A percentile compares a stretch with the other conserved stretches of the same genome.
phyloP scores from a whole-genome alignment of 2,888 invertebrate species.

The Drosophila setosimentum region DNA sequence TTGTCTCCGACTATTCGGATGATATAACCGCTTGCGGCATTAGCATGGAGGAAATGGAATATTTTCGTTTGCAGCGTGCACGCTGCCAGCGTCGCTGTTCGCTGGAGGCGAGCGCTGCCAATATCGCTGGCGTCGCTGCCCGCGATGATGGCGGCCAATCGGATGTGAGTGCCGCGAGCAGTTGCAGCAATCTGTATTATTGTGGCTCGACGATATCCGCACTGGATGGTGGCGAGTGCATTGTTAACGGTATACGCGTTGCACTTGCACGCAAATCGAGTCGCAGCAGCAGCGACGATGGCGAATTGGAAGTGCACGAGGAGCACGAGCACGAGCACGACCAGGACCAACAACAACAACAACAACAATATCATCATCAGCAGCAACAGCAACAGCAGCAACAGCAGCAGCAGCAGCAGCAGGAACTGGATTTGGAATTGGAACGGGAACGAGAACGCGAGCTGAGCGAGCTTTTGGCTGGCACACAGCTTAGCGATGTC shows the following conservation, averaged over 20 bases:
- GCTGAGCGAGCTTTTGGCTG: conserved; percentile 72
- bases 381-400: conserved; percentile 13
- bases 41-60: conserved; percentile 88
- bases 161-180: conserved; percentile 87
- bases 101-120: conserved; percentile 76
- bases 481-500: conserved; percentile 69
- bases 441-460: conserved; percentile 42
- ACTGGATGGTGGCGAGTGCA: conserved; percentile 86
- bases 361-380: conserved; percentile 12
- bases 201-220: conserved; percentile 87
- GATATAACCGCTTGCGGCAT: conserved; percentile 87
- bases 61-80: conserved; percentile 86
- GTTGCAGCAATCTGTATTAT: conserved; percentile 87
- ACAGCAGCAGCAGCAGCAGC: conserved; percentile 9
- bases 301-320: conserved; percentile 19
- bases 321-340: conserved; percentile 43
- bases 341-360: conserved; percentile 17
- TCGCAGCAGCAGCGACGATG: conserved; percentile 86
- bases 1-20: conserved; percentile 94
- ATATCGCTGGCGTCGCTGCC: conserved; percentile 39
- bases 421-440: conserved; percentile 11
- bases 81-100: conserved; percentile 83
- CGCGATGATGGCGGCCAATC: conserved; percentile 83
- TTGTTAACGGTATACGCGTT: conserved; percentile 86
- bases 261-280: conserved; percentile 87